These are phyloP conservation scores for Camptogramma bilineatum DNA, from an alignment of 2,888 invertebrate genomes.

Conservation along the genomic window DNA sequence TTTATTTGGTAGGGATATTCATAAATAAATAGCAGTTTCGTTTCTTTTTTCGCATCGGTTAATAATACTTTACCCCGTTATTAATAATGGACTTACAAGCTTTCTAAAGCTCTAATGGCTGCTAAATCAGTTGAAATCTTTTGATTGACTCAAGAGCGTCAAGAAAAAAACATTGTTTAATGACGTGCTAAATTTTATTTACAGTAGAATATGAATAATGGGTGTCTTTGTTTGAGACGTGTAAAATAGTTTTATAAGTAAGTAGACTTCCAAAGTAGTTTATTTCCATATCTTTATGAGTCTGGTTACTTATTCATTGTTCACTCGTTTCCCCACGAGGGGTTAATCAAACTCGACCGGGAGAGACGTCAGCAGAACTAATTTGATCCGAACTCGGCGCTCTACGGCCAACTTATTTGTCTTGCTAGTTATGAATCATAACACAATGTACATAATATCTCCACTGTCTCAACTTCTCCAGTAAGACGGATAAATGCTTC, in stretches of 20 bases:
- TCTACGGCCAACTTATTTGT: conserved; percentile 70
- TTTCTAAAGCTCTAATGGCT: too few species aligned
- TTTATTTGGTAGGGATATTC: too few species aligned
- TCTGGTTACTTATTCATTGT: conserved; percentile 46
- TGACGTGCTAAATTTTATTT: neutral
- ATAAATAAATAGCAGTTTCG: too few species aligned
- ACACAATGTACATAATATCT: conserved; percentile 69
- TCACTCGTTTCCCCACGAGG: conserved; percentile 63
- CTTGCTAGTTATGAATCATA: conserved; percentile 71
- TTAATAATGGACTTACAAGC: too few species aligned
- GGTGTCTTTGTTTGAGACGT: neutral
- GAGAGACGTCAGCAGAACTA: conserved; percentile 72
- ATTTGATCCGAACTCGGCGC: conserved; percentile 73
- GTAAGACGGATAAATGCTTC: conserved; percentile 50
- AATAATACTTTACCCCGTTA: too few species aligned
- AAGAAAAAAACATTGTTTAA: too few species aligned
- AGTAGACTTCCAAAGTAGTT: conserved; percentile 25
- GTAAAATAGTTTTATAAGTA: neutral
- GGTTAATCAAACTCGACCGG: conserved; percentile 73
- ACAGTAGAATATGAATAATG: neutral
- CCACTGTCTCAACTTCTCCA: conserved; percentile 51
- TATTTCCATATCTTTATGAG: conserved; percentile 30
- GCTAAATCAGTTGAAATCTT: too few species aligned
- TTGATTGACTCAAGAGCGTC: too few species aligned
- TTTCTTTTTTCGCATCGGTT: too few species aligned